Base-by-base conservation (phyloP, 2,888 invertebrate genomes). In the Tiliacea citrago region DNA sequence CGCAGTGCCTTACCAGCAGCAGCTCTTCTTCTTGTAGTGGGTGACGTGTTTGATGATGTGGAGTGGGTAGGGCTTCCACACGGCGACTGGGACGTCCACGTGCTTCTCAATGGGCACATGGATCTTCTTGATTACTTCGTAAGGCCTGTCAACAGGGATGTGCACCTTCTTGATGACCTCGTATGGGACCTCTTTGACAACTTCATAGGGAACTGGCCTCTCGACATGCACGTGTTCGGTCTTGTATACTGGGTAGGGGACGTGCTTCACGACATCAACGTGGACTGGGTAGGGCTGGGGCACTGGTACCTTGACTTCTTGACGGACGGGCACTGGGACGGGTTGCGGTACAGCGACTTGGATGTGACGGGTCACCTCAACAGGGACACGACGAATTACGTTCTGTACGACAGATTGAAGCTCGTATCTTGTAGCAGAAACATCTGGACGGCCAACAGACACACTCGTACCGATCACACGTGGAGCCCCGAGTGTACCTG, bases 1-100 rank as follows among this genome's bases (percentile, higher is more conserved):
- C 55, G 79, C 79, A 68, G 60, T 79, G 78, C 18, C 87, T 94
- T 88, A 96, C 95, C 96, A 96, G 89, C 96, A 94, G 89, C 95
- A 94, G 90, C 92, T 93, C 92, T 96, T 96, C 92, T 96, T 95
- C 86, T 96, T 92, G 92, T 96, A 96, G 88, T 96, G 96, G 79
- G 96, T 96, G 67, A 96, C 93, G 90, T 96, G 96, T 83, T 96
- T 96, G 90, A 96, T 95, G 90, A 96, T 94, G 87, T 96, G 96
- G 73, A 96, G 90, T 0, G 96, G 96, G 90, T 95, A 93, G 0
- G 96, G 96, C 90, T 96, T 95, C 96, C 96, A 96, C 16, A 96
- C 93, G 12, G 94, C 86, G n/a, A 94, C 94, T 68, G 94, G 96
- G 7, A 96, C 96, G 73, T 96, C 94, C 0, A 96, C 93, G 85